Evolutionary conservation across 2,797 vertebrate species (phyloP).

Genomic region (Psittacula derbiana): DNA sequence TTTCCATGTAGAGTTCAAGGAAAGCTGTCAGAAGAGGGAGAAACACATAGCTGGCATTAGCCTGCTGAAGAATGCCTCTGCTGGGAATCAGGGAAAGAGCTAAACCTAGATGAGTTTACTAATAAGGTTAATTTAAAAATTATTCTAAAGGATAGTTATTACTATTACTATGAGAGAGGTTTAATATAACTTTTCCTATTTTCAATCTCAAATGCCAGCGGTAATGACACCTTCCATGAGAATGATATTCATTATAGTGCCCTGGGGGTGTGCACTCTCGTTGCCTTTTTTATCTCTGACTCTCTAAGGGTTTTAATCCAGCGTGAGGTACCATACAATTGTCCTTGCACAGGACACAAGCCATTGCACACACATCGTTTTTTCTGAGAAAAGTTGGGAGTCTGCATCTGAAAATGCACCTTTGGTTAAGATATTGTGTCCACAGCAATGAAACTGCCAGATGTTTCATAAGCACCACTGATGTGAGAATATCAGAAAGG

Average conservation of each 20-base stretch:
- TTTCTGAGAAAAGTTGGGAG: constrained; percentile 10
- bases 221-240: constrained; percentile 21
- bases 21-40: not conserved
- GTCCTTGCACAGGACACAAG: not conserved
- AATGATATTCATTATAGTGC: constrained; percentile 16
- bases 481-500: not conserved
- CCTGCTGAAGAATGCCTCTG: not conserved
- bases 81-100: not conserved
- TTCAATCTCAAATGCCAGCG: constrained; percentile 41
- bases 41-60: not conserved
- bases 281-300: constrained; percentile 29
- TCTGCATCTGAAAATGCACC: constrained; percentile 9
- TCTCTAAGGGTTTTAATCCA: constrained; percentile 6
- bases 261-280: not conserved
- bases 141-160: constrained; percentile 32
- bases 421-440: not conserved
- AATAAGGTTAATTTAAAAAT: constrained; percentile 55
- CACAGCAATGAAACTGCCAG: not conserved
- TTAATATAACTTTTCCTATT: constrained; percentile 21
- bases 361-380: not conserved
- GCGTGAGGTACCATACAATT: not conserved
- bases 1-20: constrained; percentile 21
- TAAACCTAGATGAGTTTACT: constrained; percentile 36
- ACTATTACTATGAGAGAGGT: not conserved
- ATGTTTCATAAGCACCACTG: not conserved